phyloP scores from a whole-genome alignment of 2,113 vertebrate species.

The Phoenicopterus ruber region DNA sequence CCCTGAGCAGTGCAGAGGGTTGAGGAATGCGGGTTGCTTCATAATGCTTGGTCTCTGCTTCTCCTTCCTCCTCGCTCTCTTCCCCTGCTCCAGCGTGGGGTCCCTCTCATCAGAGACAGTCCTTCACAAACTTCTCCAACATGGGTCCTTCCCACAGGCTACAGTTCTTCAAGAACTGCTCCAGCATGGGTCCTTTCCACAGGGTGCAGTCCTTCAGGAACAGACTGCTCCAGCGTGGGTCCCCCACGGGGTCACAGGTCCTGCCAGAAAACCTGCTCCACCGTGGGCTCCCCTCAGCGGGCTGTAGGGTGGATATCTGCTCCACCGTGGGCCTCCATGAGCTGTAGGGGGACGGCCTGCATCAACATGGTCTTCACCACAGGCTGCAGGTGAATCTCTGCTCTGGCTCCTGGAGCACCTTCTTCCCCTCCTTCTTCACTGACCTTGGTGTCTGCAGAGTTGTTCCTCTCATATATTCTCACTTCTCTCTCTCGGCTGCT shows the following conservation, averaged over 20 bases:
- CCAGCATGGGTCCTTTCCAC: neutral
- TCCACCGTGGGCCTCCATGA: neutral
- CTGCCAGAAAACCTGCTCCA: neutral
- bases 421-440: neutral
- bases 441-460: neutral
- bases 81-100: neutral
- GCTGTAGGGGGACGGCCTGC: neutral
- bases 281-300: fast-evolving
- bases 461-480: neutral
- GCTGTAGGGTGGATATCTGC: neutral
- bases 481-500: neutral
- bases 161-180: neutral
- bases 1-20: neutral
- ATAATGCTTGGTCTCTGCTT: neutral
- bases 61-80: neutral
- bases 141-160: neutral
- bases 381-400: neutral
- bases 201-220: neutral
- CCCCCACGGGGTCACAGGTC: neutral
- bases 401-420: neutral
- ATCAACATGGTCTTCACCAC: fast-evolving
- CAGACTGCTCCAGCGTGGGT: neutral
- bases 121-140: neutral
- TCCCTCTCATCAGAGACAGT: neutral
- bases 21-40: neutral